Base-by-base conservation (phyloP, 2,113 vertebrate species). In the Chrysochloris asiatica region DNA sequence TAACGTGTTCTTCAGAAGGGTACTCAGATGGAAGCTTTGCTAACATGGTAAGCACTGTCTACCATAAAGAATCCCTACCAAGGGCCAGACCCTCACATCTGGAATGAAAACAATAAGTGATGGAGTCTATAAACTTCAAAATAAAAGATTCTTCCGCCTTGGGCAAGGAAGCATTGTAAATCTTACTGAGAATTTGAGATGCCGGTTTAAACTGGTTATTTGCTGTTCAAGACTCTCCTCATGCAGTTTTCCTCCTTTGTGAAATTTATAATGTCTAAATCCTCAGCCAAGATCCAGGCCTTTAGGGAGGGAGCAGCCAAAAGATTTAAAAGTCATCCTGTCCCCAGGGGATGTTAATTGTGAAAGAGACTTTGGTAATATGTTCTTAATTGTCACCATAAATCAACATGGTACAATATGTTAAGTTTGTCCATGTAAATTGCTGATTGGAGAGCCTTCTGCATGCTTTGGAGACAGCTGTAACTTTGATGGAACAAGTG, bases 201-300 rank as follows among this genome's bases (percentile, higher is more conserved):
- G 69, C 90, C 95, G 76, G 85, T 95, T n/a, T 96, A 95, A 97
- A 97, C 93, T 96, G 96, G 96, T 95, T 97, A 96, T 95, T 97
- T 96, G 93, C 95, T 96, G 69, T 93, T 97, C 94, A 92, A 78
- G 95, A 94, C 79, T 93, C 91, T 96, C 80, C 86, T 75, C 91
- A 71, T 92, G 56, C 41, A 92, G 91, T 96, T 96, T 95, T 96
- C 84, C 88, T 97, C 93, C 96, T 97, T 95, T 91, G 88, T 89
- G 96, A 96, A 96, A 97, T 97, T 97, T 97, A 96, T 97, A 97
- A 95, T 93, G 88, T 89, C 69, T 96, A 96, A 97, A 97, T 97
- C 95, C 82, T 93, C 93, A 96, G 93, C 95, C 84, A 91, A 95
- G 92, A 97, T 94, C 94, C 94, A 96, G 96, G 89, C 91, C 93